Base-by-base conservation (phyloP, 1,140 invertebrate genomes). In the Linepithema humile region DNA sequence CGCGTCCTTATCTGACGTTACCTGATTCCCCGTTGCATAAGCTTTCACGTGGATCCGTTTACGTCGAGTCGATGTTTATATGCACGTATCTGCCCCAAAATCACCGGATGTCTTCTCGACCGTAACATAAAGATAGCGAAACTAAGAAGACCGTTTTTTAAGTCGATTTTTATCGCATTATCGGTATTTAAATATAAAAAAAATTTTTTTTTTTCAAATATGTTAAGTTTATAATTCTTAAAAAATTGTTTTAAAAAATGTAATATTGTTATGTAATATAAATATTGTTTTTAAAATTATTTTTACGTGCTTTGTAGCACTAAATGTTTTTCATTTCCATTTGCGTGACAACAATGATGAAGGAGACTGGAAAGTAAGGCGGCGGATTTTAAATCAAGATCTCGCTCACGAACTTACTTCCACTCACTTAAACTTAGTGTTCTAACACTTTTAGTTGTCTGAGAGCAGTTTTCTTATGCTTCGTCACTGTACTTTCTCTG, bases 1-100 rank as follows among this genome's bases (percentile, higher is more conserved):
- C 17, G 26, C 62, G 32, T 53, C 20, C 62, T 53, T 55, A 78
- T 78, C 62, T 40, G 32, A 40, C 10, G 23, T 69, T 69, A 40
- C 35, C 48, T 7, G 75, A 67, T 78, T 78, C 35, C 23, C 38
- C 60, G 60, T 78, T 50, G 60, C 59, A 35, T 40, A 78, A 78
- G 17, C 62, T 67, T 64, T 65, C 29, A 62, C 26, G 38, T 32
- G 55, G 20, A 38, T 48, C 32, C 32, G n/a, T 4, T 20, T 35
- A n/a, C 59, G 38, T 75, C 50, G 17, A 60, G n/a, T 55, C 50
- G 38, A 23, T n/a, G 17, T 1, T 59, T 40, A 59, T 20, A 10
- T 9, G 9, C 23, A 15, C 59, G n/a, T 48, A 4, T 20, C 45
- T 1, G 17, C 35, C n/a, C 9, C 10, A 1, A 40, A 23, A 35